Base-by-base conservation (phyloP, 1,140 invertebrate genomes). In the Drosophila azteca region DNA sequence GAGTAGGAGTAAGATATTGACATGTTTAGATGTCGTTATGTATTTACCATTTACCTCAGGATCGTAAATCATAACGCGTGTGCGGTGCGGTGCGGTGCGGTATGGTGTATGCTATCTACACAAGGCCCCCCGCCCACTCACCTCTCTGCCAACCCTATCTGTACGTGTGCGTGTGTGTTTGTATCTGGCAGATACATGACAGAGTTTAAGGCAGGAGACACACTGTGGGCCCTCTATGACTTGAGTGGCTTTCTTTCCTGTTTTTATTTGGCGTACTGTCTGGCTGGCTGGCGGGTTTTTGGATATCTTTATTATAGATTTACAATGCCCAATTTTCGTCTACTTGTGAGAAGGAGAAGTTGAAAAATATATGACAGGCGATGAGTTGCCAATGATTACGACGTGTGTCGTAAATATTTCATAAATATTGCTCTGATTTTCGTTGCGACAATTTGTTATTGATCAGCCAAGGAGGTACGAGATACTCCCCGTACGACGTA, bases 351-450 rank as follows among this genome's bases (percentile, higher is more conserved):
- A 88, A 88, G 83, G 84, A 87, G 83, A 88, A 88, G 83, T 87
- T 81, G 58, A 74, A 81, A 81, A 73, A 87, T 87, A 87, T 87
- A 87, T 82, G 83, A 87, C 75, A 65, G 66, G 52, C 73, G 78
- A 87, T 87, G 82, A 82, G 82, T 85, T 85, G 78, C 78, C 82
- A 88, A 79, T 79, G 82, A 85, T 85, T 85, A 85, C 82, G 82
- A 87, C 82, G 78, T 87, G 82, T 71, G 83, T 77, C 82, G 58
- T 87, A 87, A 87, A 87, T 50, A 87, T 82, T 87, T 88, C 82
- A 87, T 87, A 88, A 87, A 87, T 88, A 87, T 87, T 82, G 82
- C 82, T 87, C 83, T 87, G 82, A 87, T 87, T 87, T 87, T 87
- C 83, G 78, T 87, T 82, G 82, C 82, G 83, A 87, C 82, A 87